phyloP scores from a whole-genome alignment of 2,888 invertebrate species.

The Eilema caniola region DNA sequence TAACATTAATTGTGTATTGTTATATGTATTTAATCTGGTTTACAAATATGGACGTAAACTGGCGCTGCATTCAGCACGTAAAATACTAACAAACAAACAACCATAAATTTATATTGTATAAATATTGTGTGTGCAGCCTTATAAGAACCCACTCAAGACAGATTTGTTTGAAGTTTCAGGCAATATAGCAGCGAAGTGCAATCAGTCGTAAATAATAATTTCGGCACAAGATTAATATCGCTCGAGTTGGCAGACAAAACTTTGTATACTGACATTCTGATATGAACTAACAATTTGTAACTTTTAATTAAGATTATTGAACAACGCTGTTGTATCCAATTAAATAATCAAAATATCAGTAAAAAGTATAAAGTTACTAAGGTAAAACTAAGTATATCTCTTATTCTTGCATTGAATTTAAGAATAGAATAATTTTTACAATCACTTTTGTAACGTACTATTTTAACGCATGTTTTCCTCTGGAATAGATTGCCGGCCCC shows the following conservation, averaged over 20 bases:
- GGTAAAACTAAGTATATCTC: too few relatives aligned
- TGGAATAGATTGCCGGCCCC: too few relatives aligned
- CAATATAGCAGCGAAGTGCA: slow-evolving; percentile 3
- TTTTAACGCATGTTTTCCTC: too few relatives aligned
- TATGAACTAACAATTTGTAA: background rate
- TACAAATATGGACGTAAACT: background rate
- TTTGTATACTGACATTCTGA: slow-evolving; percentile 1
- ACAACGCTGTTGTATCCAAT: too few relatives aligned
- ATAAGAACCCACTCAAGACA: background rate
- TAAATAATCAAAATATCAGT: too few relatives aligned
- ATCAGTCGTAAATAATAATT: background rate
- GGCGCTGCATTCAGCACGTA: background rate
- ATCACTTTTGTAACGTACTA: background rate
- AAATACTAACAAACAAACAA: too few relatives aligned
- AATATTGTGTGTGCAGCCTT: background rate
- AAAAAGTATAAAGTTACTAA: too few relatives aligned
- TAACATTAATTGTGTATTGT: slow-evolving; percentile 29
- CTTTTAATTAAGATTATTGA: background rate
- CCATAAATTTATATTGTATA: too few relatives aligned
- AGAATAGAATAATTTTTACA: background rate
- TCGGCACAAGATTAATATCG: slow-evolving; percentile 1
- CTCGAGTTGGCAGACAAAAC: background rate
- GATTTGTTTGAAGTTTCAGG: slow-evolving; percentile 2
- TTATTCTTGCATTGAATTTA: background rate
- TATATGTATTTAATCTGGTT: slow-evolving; percentile 7